Base-by-base conservation (phyloP, 2,797 vertebrate species). In the Odontamblyopus lacepedii region DNA sequence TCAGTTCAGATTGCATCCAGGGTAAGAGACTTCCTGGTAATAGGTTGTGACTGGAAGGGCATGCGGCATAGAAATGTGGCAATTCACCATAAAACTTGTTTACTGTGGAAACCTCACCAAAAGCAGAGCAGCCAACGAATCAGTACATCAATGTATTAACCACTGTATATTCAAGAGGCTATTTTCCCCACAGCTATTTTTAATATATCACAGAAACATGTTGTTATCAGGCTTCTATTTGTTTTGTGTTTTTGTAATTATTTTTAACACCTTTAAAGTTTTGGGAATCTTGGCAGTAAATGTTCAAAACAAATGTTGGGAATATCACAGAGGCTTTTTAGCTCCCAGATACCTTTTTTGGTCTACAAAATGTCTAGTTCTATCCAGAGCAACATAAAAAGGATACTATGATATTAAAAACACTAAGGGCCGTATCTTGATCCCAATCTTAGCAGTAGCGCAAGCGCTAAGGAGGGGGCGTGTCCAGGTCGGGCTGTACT, bases 191-290 rank as follows among this genome's bases (percentile, higher is more conserved):
- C 27, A 60, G 57, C 13, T 29, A 60, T 57, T 57, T 57, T 12
- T 11, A 55, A 55, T 6, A 13, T 23, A n/a, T 26, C 6, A 26
- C 4, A 63, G 19, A 38, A 63, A 13, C 18, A 23, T 12, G 81
- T 80, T 85, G 73, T 77, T 41, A 57, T 61, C 60, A 67, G 69
- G 76, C 79, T 83, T 74, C 69, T 81, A 11, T 53, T 67, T 51
- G 64, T 51, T 65, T 48, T 50, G 63, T 16, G 77, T 77, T 56
- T 72, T 71, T 15, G 13, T 48, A 48, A 48, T 48, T 48, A 48
- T 48, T 82, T 82, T 71, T 76, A 82, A 61, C 68, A 77, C 59
- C 83, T 92, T 89, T 81, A 88, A 83, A 88, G 80, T 80, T 48
- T 70, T 74, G 48, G 74, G 75, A 79, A 30, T 51, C 15, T 51